These are phyloP conservation scores for Galaxias olidus DNA, from an alignment of 2,797 vertebrate species.

Conservation along the genomic window DNA sequence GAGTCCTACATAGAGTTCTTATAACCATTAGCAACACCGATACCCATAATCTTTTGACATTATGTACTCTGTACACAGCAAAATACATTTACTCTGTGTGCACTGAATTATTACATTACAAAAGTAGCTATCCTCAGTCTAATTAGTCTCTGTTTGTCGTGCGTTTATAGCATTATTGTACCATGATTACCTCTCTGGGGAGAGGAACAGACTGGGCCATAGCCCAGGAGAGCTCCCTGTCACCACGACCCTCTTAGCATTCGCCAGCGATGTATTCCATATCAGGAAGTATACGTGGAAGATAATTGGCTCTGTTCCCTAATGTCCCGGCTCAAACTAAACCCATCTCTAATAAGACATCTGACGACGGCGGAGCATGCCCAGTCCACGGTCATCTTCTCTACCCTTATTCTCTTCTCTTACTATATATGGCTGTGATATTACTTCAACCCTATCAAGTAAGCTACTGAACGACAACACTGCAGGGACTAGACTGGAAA, in stretches of 20 bases:
- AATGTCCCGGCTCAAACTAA: not conserved
- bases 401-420: not conserved
- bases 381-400: not conserved
- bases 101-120: no score
- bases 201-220: not conserved
- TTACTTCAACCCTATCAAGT: no score
- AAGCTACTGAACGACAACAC: no score
- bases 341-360: not conserved
- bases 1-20: no score
- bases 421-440: not conserved
- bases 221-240: not conserved
- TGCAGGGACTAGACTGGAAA: no score
- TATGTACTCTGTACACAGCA: no score
- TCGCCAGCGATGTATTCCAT: constrained; percentile 6
- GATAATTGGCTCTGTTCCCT: constrained; percentile 12
- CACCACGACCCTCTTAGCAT: not conserved
- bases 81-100: no score
- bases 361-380: not conserved
- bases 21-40: no score
- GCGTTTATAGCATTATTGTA: not conserved
- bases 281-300: constrained; percentile 9
- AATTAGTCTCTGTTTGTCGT: not conserved
- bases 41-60: no score
- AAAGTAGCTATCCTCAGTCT: no score
- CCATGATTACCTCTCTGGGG: not conserved